Conservation (phyloP, 2,888 invertebrate species). For the Antheraea yamamai region DNA sequence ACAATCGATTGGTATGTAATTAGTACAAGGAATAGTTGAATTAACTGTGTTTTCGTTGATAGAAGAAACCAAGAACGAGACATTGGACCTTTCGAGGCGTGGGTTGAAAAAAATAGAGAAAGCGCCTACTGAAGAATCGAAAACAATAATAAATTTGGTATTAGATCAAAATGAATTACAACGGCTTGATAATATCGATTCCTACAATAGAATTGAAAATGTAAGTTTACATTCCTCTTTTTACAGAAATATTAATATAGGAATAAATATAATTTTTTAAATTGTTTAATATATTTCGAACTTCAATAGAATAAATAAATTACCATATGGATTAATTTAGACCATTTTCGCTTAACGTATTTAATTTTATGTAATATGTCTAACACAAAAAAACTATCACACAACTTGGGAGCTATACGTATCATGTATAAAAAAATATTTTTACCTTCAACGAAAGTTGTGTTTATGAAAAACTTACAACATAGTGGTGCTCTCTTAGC, state of each 20-base stretch:
- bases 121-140: slow-evolving; percentile 86
- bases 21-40: background rate
- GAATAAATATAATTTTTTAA: background rate
- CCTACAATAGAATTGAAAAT: slow-evolving; percentile 89
- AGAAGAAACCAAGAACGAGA: slow-evolving; percentile 68
- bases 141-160: slow-evolving; percentile 86
- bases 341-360: background rate
- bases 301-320: background rate
- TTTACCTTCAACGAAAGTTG: background rate
- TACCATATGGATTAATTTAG: background rate
- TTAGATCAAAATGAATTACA: slow-evolving; percentile 94
- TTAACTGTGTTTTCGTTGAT: slow-evolving; percentile 26
- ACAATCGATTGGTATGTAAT: slow-evolving; percentile 13
- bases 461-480: background rate
- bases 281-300: background rate
- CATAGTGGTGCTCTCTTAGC: background rate
- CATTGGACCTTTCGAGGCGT: slow-evolving; percentile 89
- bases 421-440: background rate
- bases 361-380: background rate
- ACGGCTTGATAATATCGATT: slow-evolving; percentile 93
- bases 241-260: background rate
- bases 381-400: background rate
- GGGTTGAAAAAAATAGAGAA: slow-evolving; percentile 91
- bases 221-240: slow-evolving; percentile 65
- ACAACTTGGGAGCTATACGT: background rate